Evolutionary conservation across 2,797 vertebrate genomes (phyloP).

Genomic region (Sylvia borin): DNA sequence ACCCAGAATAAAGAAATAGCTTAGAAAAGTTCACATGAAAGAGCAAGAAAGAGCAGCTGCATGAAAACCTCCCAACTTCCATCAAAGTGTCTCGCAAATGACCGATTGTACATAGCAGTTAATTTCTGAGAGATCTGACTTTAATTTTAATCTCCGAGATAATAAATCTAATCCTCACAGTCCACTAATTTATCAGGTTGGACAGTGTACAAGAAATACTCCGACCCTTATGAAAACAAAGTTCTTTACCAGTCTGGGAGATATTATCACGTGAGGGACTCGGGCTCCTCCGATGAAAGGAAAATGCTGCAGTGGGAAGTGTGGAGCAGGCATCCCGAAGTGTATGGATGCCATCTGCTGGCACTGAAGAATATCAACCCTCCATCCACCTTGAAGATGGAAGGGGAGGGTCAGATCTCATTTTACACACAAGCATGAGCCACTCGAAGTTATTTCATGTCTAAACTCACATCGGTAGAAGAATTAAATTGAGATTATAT

Average conservation of each 20-base stretch:
- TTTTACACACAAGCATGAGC: neutral
- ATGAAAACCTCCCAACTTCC: neutral
- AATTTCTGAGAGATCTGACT: neutral
- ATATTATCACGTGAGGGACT: neutral
- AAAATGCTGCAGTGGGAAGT: neutral
- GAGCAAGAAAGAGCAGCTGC: neutral
- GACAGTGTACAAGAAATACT: neutral
- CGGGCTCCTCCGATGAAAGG: rapidly evolving
- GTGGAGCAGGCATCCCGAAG: neutral
- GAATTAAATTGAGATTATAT: neutral
- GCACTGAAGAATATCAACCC: neutral
- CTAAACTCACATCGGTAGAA: neutral
- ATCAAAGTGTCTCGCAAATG: neutral
- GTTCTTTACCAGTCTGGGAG: neutral
- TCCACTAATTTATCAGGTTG: neutral
- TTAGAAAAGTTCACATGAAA: neutral
- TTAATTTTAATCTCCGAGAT: neutral
- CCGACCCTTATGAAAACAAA: neutral
- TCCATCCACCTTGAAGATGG: neutral
- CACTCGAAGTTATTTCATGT: neutral
- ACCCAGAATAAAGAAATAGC: neutral
- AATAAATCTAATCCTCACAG: neutral
- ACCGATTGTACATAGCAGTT: neutral
- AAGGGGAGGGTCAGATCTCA: neutral
- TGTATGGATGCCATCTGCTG: constrained; percentile 50